A percentile compares a stretch with the other conserved stretches of the same genome.
Evolutionary conservation across 2,113 vertebrate species (phyloP).

Genomic region (Nansenia antarctica): DNA sequence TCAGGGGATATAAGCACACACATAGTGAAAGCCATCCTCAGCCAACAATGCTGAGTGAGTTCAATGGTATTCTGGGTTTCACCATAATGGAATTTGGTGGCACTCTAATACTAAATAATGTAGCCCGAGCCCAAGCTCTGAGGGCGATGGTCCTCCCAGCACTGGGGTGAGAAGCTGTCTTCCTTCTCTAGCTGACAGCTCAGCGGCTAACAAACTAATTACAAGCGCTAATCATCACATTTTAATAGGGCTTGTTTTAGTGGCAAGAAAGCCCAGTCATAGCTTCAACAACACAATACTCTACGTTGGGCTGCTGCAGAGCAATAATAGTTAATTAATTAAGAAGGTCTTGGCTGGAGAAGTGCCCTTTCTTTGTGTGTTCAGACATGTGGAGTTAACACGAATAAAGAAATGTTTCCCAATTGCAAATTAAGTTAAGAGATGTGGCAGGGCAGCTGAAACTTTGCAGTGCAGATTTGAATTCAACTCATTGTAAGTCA

Average conservation of each 20-base stretch:
- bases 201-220: not conserved
- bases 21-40: too few relatives aligned
- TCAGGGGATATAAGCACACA: too few relatives aligned
- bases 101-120: conserved; percentile 17
- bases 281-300: not conserved
- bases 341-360: not conserved
- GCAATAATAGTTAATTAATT: conserved; percentile 18
- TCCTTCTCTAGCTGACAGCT: not conserved
- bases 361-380: not conserved
- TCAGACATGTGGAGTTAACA: too few relatives aligned
- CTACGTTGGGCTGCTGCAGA: not conserved
- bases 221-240: conserved; percentile 7
- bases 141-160: not conserved
- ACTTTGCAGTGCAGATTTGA: too few relatives aligned
- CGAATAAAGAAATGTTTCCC: too few relatives aligned
- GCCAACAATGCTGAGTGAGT: too few relatives aligned
- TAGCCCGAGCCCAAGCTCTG: not conserved
- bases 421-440: too few relatives aligned
- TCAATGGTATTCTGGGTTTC: too few relatives aligned
- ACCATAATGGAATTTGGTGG: conserved; percentile 1
- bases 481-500: too few relatives aligned
- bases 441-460: too few relatives aligned
- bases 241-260: conserved; percentile 7
- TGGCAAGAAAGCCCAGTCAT: not conserved
- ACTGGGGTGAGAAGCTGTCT: not conserved